These are phyloP conservation scores for Podarcis lilfordi DNA, from an alignment of 2,797 vertebrate genomes.

Conservation along the genomic window DNA sequence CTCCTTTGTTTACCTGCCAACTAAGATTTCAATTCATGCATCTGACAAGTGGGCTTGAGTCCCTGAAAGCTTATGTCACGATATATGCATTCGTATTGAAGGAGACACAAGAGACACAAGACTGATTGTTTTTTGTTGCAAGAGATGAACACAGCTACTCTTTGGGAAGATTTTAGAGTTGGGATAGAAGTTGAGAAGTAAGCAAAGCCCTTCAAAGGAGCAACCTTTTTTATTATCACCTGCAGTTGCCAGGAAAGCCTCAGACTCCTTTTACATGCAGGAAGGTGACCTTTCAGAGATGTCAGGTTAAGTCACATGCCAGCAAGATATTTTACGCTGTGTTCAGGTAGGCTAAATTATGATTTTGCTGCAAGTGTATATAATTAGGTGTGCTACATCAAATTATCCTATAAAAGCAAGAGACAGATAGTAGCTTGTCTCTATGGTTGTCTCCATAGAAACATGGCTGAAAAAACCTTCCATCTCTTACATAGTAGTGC, in stretches of 20 bases:
- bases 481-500: slow-evolving; percentile 51
- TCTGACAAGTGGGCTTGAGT: too few species aligned
- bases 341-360: slow-evolving; percentile 34
- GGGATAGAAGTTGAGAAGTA: not conserved
- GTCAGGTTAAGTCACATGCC: not conserved
- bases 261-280: not conserved
- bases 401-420: slow-evolving; percentile 58
- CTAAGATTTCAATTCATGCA: too few species aligned
- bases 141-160: too few species aligned
- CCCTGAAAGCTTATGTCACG: too few species aligned
- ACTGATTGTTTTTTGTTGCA: too few species aligned
- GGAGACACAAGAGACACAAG: too few species aligned
- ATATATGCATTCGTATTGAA: too few species aligned
- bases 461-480: slow-evolving; percentile 59
- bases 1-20: too few species aligned
- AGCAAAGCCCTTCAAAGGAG: not conserved
- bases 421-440: slow-evolving; percentile 50
- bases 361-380: slow-evolving; percentile 50
- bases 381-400: slow-evolving; percentile 59
- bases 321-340: not conserved
- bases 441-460: slow-evolving; percentile 71
- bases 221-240: not conserved
- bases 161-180: too few species aligned
- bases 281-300: not conserved
- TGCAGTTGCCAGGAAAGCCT: not conserved